These are phyloP conservation scores for Coenonympha arcania DNA, from an alignment of 2,888 invertebrate genomes.

Conservation along the genomic window DNA sequence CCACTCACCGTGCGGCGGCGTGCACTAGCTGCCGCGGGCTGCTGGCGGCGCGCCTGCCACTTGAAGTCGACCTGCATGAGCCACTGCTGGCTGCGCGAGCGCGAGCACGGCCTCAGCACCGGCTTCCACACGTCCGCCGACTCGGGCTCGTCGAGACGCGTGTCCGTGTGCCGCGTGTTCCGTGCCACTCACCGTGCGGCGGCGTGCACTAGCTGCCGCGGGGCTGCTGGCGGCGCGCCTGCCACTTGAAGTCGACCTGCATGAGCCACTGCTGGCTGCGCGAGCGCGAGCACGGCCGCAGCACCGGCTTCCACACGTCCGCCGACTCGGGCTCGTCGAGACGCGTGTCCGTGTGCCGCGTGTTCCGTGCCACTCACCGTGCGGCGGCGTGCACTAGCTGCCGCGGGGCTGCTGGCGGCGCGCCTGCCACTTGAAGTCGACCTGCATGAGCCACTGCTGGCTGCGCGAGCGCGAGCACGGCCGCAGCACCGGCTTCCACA, in stretches of 20 bases:
- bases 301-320: no score
- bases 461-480: constrained; percentile 81
- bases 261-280: constrained; percentile 63
- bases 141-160: constrained; percentile 90
- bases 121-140: constrained; percentile 83
- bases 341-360: no score
- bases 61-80: constrained; percentile 93
- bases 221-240: no score
- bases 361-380: no score
- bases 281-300: constrained; percentile 65
- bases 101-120: constrained; percentile 82
- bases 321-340: no score
- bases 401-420: constrained; percentile 29
- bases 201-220: no score
- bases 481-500: constrained; percentile 82
- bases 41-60: constrained; percentile 82
- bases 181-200: no score
- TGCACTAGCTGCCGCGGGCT: no score
- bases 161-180: no score
- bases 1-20: no score
- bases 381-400: no score
- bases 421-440: constrained; percentile 95
- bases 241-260: no score
- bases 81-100: constrained; percentile 87
- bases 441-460: constrained; percentile 94